These are phyloP conservation scores for Catamblyrhynchus diadema DNA, from an alignment of 2,797 vertebrate genomes.

Conservation along the genomic window DNA sequence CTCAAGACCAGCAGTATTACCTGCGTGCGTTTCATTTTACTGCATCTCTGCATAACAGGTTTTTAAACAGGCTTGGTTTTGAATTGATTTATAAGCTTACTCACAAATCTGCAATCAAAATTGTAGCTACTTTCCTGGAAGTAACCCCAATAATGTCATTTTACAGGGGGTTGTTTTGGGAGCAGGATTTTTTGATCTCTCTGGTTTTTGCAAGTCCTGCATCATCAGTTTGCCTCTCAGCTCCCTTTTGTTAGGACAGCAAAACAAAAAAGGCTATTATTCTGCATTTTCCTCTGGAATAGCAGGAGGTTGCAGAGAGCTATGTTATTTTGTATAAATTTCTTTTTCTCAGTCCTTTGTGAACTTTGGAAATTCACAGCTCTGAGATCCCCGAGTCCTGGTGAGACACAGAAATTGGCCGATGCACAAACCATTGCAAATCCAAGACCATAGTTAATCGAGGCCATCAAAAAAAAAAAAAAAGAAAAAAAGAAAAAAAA, in stretches of 20 bases:
- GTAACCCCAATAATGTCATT: constrained; percentile 35
- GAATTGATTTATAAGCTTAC: constrained; percentile 59
- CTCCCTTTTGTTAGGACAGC: constrained; percentile 4
- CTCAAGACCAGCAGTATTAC: constrained; percentile 66
- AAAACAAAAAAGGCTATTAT: constrained; percentile 16
- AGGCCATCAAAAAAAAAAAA: not conserved
- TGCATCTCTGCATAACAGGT: constrained; percentile 59
- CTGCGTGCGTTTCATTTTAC: constrained; percentile 50
- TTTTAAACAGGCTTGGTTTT: constrained; percentile 57
- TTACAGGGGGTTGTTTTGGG: not conserved
- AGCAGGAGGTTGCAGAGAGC: not conserved
- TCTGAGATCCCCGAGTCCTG: not conserved
- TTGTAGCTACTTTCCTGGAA: constrained; percentile 56
- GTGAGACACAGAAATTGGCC: not conserved
- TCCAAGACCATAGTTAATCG: not conserved
- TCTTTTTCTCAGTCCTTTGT: not conserved
- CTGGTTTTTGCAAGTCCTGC: not conserved
- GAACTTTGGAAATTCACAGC: not conserved
- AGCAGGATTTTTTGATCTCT: not conserved
- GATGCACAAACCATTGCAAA: not conserved
- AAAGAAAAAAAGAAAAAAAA: not conserved
- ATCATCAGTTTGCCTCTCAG: constrained; percentile 9
- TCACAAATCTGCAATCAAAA: constrained; percentile 60
- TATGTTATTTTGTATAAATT: not conserved
- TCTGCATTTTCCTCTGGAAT: not conserved